Evolutionary conservation across 2,888 invertebrate genomes (phyloP), one percentile per base, ranked within the genome.

Genomic region (Cryptocheilus praepositus): DNA sequence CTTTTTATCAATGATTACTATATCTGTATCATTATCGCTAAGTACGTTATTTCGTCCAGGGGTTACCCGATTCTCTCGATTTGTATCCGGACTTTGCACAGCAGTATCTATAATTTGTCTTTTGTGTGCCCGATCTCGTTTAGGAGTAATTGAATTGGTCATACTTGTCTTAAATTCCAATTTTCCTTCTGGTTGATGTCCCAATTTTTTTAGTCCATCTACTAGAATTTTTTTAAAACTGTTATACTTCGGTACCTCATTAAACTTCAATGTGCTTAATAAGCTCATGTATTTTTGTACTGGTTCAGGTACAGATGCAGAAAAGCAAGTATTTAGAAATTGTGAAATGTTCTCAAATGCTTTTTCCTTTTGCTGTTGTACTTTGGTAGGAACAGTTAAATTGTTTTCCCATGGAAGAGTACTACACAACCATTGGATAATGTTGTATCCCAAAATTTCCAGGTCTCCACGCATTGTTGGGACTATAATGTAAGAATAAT

Each of bases 361-460:
- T 21, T 91, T 89, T 73, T 94, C 93, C 85, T 96, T 96, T 77
- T 92, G 89, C 70, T 91, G 90, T 80, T 95, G 94, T 0, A 95
- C 94, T 0, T 89, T 89, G 28, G 89, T 86, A 0, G 93, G 92
- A 74, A 91, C 90, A 19, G 90, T 89, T 15, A 95, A 89, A 8
- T 92, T 89, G 56, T 91, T 91, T 84, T 95, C 94, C 98, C 98
- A 98, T 0, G 98, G 98, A 74, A 98, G 89, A 70, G 91, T 90
- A 0, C 95, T 94, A 22, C 93, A 93, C 51, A 96, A 85, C 99
- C 99, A 99, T 83, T 97, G 95, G 51, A 98, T 91, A 86, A 99
- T 90, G 89, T 98, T 99, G 88, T 96, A 99, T 0, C 93, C 96
- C 3, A 99, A 91, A 76, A 98, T 96, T 90, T 99, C 98, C 18